These are phyloP conservation scores for Sycophila sp. DNA, from an alignment of 1,140 invertebrate species.

Conservation along the genomic window DNA sequence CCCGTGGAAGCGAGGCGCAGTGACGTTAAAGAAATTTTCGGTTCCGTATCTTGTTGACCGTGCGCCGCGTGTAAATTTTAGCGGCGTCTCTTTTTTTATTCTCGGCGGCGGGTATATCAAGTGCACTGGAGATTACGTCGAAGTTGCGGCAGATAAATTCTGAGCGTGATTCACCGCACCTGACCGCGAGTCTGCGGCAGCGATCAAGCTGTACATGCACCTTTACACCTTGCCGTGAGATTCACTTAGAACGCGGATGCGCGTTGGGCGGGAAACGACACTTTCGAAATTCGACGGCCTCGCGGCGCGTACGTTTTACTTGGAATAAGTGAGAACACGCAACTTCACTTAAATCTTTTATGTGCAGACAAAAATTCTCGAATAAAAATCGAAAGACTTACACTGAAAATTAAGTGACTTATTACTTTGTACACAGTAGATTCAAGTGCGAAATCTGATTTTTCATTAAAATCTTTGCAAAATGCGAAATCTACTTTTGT, in stretches of 20 bases:
- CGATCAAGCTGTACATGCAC: too few relatives aligned
- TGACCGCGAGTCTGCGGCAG: too few relatives aligned
- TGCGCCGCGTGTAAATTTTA: neutral
- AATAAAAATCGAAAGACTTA: too few relatives aligned
- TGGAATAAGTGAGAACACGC: too few relatives aligned
- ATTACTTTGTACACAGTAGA: neutral
- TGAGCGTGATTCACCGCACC: slow-evolving; percentile 31
- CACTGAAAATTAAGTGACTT: too few relatives aligned
- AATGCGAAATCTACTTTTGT: too few relatives aligned
- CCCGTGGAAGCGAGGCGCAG: too few relatives aligned
- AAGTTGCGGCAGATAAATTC: slow-evolving; percentile 2
- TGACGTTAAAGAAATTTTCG: neutral
- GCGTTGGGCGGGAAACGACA: neutral
- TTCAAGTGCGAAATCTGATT: neutral
- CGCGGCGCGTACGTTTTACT: too few relatives aligned
- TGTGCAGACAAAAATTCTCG: too few relatives aligned
- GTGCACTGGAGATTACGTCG: neutral
- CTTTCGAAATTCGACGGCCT: slow-evolving; percentile 19
- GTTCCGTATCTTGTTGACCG: neutral
- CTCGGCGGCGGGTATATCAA: neutral
- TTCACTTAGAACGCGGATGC: neutral
- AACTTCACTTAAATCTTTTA: too few relatives aligned
- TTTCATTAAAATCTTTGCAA: too few relatives aligned
- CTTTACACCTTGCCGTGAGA: slow-evolving; percentile 20
- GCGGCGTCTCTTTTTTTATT: neutral